Conservation (phyloP, 2,888 invertebrate genomes). For the Drosophila falleni region DNA sequence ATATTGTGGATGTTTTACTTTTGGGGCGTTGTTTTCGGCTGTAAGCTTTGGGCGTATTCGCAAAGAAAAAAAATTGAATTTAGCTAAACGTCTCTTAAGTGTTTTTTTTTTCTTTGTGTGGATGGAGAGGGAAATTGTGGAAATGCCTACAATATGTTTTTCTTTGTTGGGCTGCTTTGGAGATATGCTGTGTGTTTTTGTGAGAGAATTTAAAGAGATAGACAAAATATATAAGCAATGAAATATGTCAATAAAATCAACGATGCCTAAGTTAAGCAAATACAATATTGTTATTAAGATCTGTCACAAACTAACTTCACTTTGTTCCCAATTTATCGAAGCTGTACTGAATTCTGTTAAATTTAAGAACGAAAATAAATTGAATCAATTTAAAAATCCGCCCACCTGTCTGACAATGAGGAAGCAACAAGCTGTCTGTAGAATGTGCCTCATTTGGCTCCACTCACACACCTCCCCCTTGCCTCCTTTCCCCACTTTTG, state of each 20-base stretch:
- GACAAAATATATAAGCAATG: background rate
- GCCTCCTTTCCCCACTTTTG: background rate
- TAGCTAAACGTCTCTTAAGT: slow-evolving; percentile 64
- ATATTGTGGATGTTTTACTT: slow-evolving; percentile 57
- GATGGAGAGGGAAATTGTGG: slow-evolving; percentile 13
- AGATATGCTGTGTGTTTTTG: slow-evolving; percentile 4
- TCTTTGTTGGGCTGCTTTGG: slow-evolving; percentile 31
- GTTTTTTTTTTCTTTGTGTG: slow-evolving; percentile 12
- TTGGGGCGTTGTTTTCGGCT: slow-evolving; percentile 70
- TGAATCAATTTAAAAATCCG: slow-evolving; percentile 10
- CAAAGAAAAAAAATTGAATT: slow-evolving; percentile 61
- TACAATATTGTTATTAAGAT: background rate
- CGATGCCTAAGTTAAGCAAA: background rate
- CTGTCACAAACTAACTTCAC: background rate
- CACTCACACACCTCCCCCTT: background rate
- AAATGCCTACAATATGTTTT: slow-evolving; percentile 63
- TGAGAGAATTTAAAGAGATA: background rate
- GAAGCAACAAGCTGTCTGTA: slow-evolving; percentile 44
- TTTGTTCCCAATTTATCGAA: background rate
- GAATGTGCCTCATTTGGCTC: slow-evolving; percentile 11
- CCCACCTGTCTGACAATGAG: slow-evolving; percentile 31
- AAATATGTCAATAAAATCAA: background rate
- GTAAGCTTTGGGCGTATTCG: slow-evolving; percentile 47
- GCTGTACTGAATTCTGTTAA: slow-evolving; percentile 1
- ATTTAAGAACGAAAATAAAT: slow-evolving; percentile 18